Conservation (phyloP, 2,888 invertebrate genomes). For the Ypsolopha sequella region DNA sequence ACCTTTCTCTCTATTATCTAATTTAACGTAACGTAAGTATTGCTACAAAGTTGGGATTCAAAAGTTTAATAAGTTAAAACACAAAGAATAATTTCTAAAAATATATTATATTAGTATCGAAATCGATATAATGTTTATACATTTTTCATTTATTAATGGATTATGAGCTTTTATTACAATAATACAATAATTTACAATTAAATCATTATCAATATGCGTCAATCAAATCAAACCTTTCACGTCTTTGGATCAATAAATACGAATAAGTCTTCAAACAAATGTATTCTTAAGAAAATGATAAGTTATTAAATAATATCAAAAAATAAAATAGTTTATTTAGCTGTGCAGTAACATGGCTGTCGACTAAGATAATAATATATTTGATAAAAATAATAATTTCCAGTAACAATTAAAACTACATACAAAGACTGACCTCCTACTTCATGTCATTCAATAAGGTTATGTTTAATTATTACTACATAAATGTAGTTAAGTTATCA, state of each 20-base stretch:
- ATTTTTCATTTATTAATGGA: conserved; percentile 22
- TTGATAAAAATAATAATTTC: background rate
- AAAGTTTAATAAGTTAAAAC: background rate
- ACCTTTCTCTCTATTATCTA: no score
- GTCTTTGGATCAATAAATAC: conserved; percentile 8
- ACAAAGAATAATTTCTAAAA: conserved; percentile 18
- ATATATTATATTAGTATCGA: conserved; percentile 20
- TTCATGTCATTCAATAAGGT: no score
- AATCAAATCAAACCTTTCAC: conserved; percentile 4
- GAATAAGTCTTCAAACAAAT: no score
- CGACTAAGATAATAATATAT: background rate
- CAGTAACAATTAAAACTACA: no score
- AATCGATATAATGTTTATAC: conserved; percentile 24
- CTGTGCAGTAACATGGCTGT: background rate
- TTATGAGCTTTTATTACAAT: conserved; percentile 8
- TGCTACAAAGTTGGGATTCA: no score
- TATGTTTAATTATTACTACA: no score
- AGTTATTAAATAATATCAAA: no score
- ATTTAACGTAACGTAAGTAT: no score
- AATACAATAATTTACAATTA: background rate
- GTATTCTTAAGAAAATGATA: no score
- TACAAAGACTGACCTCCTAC: no score
- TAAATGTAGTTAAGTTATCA: no score
- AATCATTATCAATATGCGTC: background rate
- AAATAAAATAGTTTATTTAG: background rate